Evolutionary conservation across 2,888 invertebrate genomes (phyloP), one percentile per base, ranked within the genome.

Genomic region (Hypomecis punctinalis): DNA sequence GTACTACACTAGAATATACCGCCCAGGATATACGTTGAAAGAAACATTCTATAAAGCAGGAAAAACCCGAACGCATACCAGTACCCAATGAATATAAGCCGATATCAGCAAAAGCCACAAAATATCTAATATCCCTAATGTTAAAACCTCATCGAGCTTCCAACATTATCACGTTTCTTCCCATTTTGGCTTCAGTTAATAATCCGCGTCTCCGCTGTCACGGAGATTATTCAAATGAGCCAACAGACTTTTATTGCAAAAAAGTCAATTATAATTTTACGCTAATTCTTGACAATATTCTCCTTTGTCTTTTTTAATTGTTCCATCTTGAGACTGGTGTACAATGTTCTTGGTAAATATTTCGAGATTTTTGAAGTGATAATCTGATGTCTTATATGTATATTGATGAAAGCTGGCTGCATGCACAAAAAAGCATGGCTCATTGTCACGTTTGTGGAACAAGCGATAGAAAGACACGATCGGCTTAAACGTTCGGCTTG

Each of bases 161-260:
- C 37, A 23, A 5, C 10, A 47, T 47, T 47, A 56, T 47, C 23
- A 47, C 47, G 40, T 55, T 37, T 45, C 43, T 43, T n/a, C 8
- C 35, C 51, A 6, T 46, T 61, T 47, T 36, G 9, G 9, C 33
- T 40, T 47, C 33, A 54, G 23, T 39, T 13, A 47, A 48, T 37
- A 55, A 49, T 59, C 43, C 53, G 39, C 48, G 13, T 36, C 49
- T 58, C 33, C 49, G n/a, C 55, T 55, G 37, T 59, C 43, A 43
- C 54, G 46, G 48, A 67, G 67, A 63, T 66, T 71, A 74, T 71
- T 72, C 70, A 75, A 73, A 70, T 72, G 67, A 71, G 70, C 70
- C 60, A 52, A 13, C 57, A 9, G 56, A 68, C 61, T 72, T 72
- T 71, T 74, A 66, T 61, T 57, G n/a, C 48, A 61, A 59, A 71